A percentile compares a stretch with the other conserved stretches of the same genome.
phyloP scores from a whole-genome alignment of 2,888 invertebrate genomes.

The Allophyes oxyacanthae region DNA sequence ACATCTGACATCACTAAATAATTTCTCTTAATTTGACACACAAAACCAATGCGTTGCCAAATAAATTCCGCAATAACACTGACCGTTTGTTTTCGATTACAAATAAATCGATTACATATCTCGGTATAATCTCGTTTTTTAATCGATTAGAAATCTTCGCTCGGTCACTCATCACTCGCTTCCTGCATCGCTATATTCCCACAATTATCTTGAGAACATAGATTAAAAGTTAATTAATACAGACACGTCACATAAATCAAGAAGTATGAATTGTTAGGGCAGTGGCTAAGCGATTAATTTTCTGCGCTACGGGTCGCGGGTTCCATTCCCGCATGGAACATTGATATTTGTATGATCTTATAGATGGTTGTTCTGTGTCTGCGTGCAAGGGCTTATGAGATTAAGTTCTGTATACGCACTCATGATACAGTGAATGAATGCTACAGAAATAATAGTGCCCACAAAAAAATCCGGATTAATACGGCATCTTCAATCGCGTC shows the following conservation, averaged over 20 bases:
- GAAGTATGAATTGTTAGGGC: background rate
- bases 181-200: constrained; percentile 38
- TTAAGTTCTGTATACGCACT: too few species aligned
- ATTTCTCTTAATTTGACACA: constrained; percentile 6
- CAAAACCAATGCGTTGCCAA: constrained; percentile 15
- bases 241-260: constrained; percentile 22
- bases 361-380: too few species aligned
- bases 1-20: constrained; percentile 5
- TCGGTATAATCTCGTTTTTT: constrained; percentile 34
- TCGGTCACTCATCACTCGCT: constrained; percentile 34
- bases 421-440: too few species aligned
- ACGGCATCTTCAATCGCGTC: too few species aligned
- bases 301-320: too few species aligned
- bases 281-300: too few species aligned
- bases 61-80: constrained; percentile 5
- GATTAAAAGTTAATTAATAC: constrained; percentile 40
- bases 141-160: constrained; percentile 49
- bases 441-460: too few species aligned
- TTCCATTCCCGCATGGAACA: too few species aligned
- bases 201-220: constrained; percentile 39
- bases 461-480: too few species aligned
- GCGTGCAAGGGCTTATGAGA: too few species aligned
- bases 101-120: constrained; percentile 42
- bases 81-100: constrained; percentile 15
- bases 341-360: too few species aligned